Conservation (phyloP, 2,797 vertebrate species). For the Scolopax rusticola region DNA sequence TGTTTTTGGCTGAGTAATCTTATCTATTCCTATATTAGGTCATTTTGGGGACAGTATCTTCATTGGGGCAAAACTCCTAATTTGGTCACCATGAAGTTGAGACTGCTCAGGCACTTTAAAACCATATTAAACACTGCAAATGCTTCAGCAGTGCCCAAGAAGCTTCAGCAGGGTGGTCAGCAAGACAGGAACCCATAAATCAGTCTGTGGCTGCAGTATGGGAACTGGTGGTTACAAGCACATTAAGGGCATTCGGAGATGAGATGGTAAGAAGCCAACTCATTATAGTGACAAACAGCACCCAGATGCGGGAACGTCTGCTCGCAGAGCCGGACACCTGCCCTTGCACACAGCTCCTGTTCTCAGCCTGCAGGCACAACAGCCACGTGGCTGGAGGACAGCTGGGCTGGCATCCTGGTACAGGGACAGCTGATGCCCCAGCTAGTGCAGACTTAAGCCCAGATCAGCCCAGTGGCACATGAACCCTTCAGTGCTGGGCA, state of each 20-base stretch:
- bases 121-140: not conserved
- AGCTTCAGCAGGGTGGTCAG: not conserved
- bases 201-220: not conserved
- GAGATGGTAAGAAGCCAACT: constrained; percentile 41
- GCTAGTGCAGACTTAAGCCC: not conserved
- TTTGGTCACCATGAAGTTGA: fast-evolving
- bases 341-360: not conserved
- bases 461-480: not conserved
- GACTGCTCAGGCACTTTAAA: not conserved
- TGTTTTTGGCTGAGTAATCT: not conserved
- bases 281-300: constrained; percentile 61
- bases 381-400: not conserved
- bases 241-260: not conserved
- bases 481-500: not conserved
- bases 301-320: constrained; percentile 19
- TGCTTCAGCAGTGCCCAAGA: not conserved
- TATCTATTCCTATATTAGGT: not conserved
- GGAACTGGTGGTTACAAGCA: not conserved
- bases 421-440: not conserved
- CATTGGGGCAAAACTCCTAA: not conserved
- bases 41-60: fast-evolving
- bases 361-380: not conserved
- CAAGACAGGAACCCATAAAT: constrained; percentile 19
- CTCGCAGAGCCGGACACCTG: constrained; percentile 1
- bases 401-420: not conserved